Evolutionary conservation across 2,113 vertebrate species (phyloP), one percentile per base, ranked within the genome.

Genomic region (Anhinga anhinga): DNA sequence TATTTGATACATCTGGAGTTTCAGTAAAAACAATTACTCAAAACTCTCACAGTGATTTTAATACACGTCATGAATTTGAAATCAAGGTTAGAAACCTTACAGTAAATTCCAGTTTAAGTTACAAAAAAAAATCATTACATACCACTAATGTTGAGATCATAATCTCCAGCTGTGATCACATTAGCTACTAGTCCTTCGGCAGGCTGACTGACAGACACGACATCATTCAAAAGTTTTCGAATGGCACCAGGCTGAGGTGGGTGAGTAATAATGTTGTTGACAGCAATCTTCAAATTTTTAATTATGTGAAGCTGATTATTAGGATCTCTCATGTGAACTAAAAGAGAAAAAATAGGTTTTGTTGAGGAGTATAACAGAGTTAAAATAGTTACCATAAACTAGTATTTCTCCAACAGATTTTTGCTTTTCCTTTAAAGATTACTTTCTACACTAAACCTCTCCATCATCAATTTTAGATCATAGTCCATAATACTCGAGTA

Each of bases 101-200:
- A 55, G 20, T 17, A 36, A 65, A 49, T 34, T 78, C 20, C 36
- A 67, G 20, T 61, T 82, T 56, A 70, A 53, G 16, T 49, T 22
- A 90, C 4, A 47, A 82, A 90, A 92, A 62, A 53, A 7, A 36
- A 71, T 70, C 83, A 71, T 78, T 96, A 98, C 99, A 98, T 98
- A 99, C 99, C 99, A 93, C 98, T 99, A 86, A 99, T 99, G 96
- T 99, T 99, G 96, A 99, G 99, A 98, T 99, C 98, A 96, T 99
- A 99, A 97, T 99, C 99, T 96, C 99, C 99, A 13, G 99, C 99
- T 10, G 99, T 99, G 97, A 99, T 98, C 92, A 99, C 98, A 84
- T 98, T 99, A 96, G 98, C 98, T 55, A 98, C 98, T 50, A 98
- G 97, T 70, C 99, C 99, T 97, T 99, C 99, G 13, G 99, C 98